Conservation (phyloP, 2,888 invertebrate species). For the Lysandra bellargus region DNA sequence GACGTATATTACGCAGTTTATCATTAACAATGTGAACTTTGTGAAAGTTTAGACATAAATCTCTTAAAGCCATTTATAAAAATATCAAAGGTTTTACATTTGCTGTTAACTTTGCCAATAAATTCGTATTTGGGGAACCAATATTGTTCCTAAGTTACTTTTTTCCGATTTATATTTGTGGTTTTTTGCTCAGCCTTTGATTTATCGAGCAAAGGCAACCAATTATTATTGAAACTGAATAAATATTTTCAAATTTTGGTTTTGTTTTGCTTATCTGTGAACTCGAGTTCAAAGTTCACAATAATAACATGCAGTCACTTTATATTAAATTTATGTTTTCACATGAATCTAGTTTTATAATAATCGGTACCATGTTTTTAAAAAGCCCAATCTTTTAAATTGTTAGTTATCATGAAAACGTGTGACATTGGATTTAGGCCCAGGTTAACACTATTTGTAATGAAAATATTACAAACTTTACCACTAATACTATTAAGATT, state of each 20-base stretch:
- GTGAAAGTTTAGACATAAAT: conserved; percentile 10
- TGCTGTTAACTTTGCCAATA: neutral
- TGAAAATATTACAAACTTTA: too few species aligned
- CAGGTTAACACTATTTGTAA: too few species aligned
- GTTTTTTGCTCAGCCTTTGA: neutral
- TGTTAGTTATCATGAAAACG: too few species aligned
- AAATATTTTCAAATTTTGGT: neutral
- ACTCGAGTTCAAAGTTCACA: neutral
- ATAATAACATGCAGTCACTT: neutral
- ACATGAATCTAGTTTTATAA: neutral
- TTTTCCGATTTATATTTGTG: neutral
- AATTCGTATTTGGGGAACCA: neutral
- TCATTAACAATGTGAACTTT: conserved; percentile 1
- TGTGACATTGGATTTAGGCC: too few species aligned
- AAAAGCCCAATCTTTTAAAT: too few species aligned
- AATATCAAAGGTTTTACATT: conserved; percentile 16
- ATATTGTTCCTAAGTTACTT: neutral
- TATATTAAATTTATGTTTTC: neutral
- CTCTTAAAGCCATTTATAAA: conserved; percentile 11
- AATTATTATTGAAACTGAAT: conserved; percentile 4
- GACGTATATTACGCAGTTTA: neutral
- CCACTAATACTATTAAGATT: too few species aligned
- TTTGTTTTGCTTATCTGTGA: neutral
- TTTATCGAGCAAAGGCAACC: neutral
- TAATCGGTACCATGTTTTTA: neutral